Base-by-base conservation (phyloP, 2,888 invertebrate genomes). In the Caenorhabditis becei region DNA sequence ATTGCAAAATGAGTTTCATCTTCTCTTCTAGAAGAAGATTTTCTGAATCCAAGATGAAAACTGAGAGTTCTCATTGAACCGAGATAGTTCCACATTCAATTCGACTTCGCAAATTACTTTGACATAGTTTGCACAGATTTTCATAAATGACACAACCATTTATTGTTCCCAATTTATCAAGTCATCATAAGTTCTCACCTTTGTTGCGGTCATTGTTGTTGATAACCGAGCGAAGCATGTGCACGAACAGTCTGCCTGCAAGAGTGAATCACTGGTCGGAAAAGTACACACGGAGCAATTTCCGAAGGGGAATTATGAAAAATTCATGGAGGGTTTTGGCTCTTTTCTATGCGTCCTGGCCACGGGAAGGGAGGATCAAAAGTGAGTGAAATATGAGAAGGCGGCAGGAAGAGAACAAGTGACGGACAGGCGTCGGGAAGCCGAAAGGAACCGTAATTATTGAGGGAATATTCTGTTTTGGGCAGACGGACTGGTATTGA, bases 361-460 rank as follows among this genome's bases (percentile, higher is more conserved):
- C 54, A 51, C 58, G 61, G 63, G 41, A 75, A 49, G 37, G 69
- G 65, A 44, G 81, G 72, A 65, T 66, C 67, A 56, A 69, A 54
- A 74, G 77, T 56, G 59, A 72, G 72, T 65, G 81, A 74, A 77
- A 72, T 58, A 69, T 54, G 53, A 67, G 77, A 65, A 54, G 58
- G n/a, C 41, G 37, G 37, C 20, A 26, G 41, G 26, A 51, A 32
- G 54, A 47, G 53, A 41, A 58, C 44, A 70, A 56, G 56, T 53
- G 24, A 44, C 53, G 32, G 79, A 74, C 26, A 32, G 32, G 32
- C 32, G 32, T 32, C 32, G 53, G 56, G 44, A 28, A 24, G 24
- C 20, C 35, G 28, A 61, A 62, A 37, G 16, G 35, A 49, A 75
- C 66, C 54, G 77, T 62, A 63, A 77, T 74, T 66, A 59, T 74